phyloP scores from a whole-genome alignment of 2,113 vertebrate genomes.

The Dasyprocta punctata region DNA sequence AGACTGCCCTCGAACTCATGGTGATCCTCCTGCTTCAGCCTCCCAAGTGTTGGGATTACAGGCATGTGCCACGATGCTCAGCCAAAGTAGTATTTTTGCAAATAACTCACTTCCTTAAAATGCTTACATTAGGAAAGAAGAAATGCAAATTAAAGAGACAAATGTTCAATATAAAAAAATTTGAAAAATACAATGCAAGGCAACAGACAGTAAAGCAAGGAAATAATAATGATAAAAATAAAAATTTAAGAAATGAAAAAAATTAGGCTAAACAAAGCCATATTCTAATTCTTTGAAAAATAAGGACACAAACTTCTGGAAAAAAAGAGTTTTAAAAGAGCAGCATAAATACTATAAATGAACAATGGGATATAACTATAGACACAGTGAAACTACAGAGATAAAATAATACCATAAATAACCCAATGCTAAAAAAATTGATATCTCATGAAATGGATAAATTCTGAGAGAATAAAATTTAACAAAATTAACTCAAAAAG shows the following conservation, averaged over 20 bases:
- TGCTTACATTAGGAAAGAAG: background rate
- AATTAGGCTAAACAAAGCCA: background rate
- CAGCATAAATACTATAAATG: background rate
- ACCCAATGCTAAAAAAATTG: background rate
- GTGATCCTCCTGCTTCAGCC: background rate
- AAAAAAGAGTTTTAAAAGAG: background rate
- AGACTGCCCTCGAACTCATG: background rate
- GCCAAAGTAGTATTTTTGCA: background rate
- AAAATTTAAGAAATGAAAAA: background rate
- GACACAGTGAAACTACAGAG: background rate
- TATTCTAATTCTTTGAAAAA: background rate
- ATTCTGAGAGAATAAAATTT: background rate
- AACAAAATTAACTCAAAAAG: background rate
- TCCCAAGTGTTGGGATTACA: background rate
- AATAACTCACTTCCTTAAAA: background rate
- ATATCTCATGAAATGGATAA: background rate
- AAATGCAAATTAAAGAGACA: background rate
- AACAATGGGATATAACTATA: background rate
- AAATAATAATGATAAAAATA: background rate
- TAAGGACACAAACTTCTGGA: background rate
- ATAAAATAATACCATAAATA: background rate
- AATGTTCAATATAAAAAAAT: background rate
- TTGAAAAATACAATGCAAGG: background rate
- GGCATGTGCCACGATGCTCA: background rate
- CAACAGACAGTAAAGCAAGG: background rate